Conservation (phyloP, 2,888 invertebrate species). For the Micoletzkya japonica region DNA sequence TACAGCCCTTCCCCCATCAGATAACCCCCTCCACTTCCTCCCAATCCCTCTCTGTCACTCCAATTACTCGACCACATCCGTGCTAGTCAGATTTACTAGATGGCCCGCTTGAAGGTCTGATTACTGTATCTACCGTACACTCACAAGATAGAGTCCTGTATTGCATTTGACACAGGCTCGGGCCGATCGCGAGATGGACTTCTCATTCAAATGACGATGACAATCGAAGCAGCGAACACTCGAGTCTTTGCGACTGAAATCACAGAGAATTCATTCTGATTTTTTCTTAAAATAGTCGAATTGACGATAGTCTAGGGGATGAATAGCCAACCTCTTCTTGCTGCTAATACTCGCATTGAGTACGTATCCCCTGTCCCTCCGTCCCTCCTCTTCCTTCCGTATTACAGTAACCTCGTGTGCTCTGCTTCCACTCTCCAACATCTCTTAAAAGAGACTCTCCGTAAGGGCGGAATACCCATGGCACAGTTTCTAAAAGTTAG, state of each 20-base stretch:
- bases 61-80: no score
- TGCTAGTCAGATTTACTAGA: no score
- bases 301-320: no score
- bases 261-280: no score
- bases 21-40: background rate
- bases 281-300: no score
- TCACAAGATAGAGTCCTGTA: constrained; percentile 10
- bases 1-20: background rate
- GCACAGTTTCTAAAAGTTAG: no score
- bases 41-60: no score
- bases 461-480: no score
- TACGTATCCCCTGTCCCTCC: constrained; percentile 5
- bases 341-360: constrained; percentile 12
- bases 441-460: constrained; percentile 15
- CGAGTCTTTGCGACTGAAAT: constrained; percentile 13
- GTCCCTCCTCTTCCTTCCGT: constrained; percentile 8
- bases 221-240: constrained; percentile 32
- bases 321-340: constrained; percentile 23
- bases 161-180: constrained; percentile 25
- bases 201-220: constrained; percentile 29
- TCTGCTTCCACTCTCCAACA: constrained; percentile 1
- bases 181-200: constrained; percentile 25
- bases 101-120: no score
- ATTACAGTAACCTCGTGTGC: constrained; percentile 16
- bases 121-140: no score